Evolutionary conservation across 2,888 invertebrate genomes (phyloP).

Genomic region (Heliconius aoede): DNA sequence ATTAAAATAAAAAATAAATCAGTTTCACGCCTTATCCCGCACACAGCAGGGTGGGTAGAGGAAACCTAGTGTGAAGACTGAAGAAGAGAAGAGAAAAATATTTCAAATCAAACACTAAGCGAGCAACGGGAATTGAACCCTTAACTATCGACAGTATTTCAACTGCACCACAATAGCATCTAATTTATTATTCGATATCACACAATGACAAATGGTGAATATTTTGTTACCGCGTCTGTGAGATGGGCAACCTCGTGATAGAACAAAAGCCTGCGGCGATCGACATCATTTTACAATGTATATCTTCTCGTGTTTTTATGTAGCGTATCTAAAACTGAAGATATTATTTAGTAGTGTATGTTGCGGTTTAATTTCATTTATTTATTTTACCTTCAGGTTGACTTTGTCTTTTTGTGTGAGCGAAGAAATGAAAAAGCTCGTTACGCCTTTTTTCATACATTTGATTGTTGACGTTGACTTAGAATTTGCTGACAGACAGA

Average conservation of each 20-base stretch:
- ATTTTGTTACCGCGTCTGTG: neutral
- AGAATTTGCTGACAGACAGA: too few relatives aligned
- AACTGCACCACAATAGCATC: neutral
- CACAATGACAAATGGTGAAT: conserved; percentile 17
- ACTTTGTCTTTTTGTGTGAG: too few relatives aligned
- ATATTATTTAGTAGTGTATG: neutral
- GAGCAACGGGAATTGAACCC: neutral
- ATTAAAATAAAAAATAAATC: too few relatives aligned
- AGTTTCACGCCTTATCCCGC: too few relatives aligned
- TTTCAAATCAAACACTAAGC: too few relatives aligned
- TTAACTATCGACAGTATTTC: neutral
- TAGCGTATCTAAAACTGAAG: neutral
- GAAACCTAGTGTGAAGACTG: too few relatives aligned
- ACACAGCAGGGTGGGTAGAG: too few relatives aligned
- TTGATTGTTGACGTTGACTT: too few relatives aligned
- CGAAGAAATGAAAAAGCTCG: neutral
- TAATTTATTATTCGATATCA: conserved; percentile 1
- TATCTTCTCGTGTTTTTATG: conserved; percentile 8
- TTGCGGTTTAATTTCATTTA: too few relatives aligned
- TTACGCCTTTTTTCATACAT: neutral
- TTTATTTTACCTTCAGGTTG: neutral
- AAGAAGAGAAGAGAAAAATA: too few relatives aligned
- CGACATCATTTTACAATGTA: conserved; percentile 7
- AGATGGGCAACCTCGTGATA: conserved; percentile 20
- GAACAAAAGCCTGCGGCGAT: conserved; percentile 21